Percentiles rank a stretch among this genome's conserved stretches.
These are phyloP conservation scores for Otolemur crassicaudatus DNA, from an alignment of 2,797 vertebrate species.

Conservation along the genomic window DNA sequence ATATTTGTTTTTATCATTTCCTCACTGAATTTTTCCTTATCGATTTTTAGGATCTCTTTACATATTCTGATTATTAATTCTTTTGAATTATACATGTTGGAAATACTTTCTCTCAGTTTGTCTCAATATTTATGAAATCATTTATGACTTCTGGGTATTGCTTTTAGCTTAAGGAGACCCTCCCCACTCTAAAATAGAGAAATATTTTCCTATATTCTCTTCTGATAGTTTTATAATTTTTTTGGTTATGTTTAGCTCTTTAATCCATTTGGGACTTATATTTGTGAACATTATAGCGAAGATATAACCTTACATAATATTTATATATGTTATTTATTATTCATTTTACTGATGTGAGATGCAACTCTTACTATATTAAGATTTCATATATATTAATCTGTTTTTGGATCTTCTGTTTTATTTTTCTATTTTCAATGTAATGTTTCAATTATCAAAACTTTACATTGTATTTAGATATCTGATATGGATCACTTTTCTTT, in stretches of 20 bases:
- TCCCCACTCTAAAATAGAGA: not conserved
- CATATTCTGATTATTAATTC: not conserved
- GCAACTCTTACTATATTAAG: constrained; percentile 35
- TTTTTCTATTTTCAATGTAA: constrained; percentile 45
- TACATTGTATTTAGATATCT: constrained; percentile 44
- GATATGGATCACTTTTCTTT: not conserved
- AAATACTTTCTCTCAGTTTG: constrained; percentile 48
- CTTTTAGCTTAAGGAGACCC: constrained; percentile 13
- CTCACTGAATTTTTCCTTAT: not conserved
- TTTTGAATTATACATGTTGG: not conserved
- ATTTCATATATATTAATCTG: not conserved
- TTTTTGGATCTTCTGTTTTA: constrained; percentile 6
- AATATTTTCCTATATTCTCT: constrained; percentile 42
- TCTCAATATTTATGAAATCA: constrained; percentile 41
- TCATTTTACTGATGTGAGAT: constrained; percentile 52
- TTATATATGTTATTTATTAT: constrained; percentile 19
- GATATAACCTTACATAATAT: not conserved
- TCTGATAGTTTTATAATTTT: constrained; percentile 37
- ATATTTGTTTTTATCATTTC: constrained; percentile 1
- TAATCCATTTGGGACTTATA: constrained; percentile 28
- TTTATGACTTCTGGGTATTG: constrained; percentile 7
- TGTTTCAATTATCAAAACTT: constrained; percentile 66
- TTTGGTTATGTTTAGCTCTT: constrained; percentile 32
- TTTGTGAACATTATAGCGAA: constrained; percentile 31
- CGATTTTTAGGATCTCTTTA: constrained; percentile 38